phyloP scores from a whole-genome alignment of 2,113 vertebrate species.

The Amphiprion ocellaris region DNA sequence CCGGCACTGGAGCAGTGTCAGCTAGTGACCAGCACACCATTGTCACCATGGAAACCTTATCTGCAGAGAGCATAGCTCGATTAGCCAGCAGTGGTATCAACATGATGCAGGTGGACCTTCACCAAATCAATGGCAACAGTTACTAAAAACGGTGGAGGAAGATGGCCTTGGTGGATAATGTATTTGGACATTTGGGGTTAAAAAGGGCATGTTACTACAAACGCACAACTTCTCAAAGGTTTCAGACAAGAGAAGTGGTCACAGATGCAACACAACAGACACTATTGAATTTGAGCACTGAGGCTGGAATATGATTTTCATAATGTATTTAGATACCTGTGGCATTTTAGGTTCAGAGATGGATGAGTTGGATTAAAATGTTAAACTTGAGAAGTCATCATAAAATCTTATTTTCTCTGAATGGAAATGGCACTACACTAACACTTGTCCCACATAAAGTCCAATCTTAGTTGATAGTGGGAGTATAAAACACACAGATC shows the following conservation, averaged over 20 bases:
- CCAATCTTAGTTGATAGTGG: conserved; percentile 17
- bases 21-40: conserved; percentile 83
- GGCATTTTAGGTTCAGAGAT: conserved; percentile 49
- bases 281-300: conserved; percentile 34
- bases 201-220: conserved; percentile 54
- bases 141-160: conserved; percentile 83
- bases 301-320: conserved; percentile 39
- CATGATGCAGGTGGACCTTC: conserved; percentile 96
- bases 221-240: conserved; percentile 19
- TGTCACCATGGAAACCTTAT: conserved; percentile 94
- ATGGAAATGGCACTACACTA: conserved; percentile 60
- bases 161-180: conserved; percentile 31
- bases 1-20: conserved; percentile 42
- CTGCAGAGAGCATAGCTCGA: conserved; percentile 92
- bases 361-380: conserved; percentile 41
- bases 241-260: conserved; percentile 37
- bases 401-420: conserved; percentile 43
- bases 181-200: conserved; percentile 58
- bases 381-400: conserved; percentile 38
- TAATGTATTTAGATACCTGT: conserved; percentile 44
- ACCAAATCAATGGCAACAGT: conserved; percentile 93
- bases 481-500: conserved; percentile 31
- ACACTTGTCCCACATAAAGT: conserved; percentile 37
- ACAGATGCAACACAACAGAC: conserved; percentile 46
- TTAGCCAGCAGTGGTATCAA: conserved; percentile 93